These are phyloP conservation scores for Microctenopoma lineatum DNA, from an alignment of 2,797 vertebrate genomes.

Conservation along the genomic window DNA sequence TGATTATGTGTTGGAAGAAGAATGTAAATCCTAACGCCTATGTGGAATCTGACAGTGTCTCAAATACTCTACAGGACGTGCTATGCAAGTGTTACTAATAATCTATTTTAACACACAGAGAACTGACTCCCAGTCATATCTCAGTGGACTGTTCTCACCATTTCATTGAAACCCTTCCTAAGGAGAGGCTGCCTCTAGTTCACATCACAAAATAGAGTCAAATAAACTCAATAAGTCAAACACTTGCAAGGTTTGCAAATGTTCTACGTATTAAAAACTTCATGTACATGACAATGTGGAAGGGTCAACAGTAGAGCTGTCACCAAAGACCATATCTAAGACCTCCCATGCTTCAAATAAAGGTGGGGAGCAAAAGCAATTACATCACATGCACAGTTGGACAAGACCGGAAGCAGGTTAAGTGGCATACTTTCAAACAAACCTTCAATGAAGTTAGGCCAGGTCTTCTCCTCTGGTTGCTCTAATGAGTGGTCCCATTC, in stretches of 20 bases:
- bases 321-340: conserved; percentile 43
- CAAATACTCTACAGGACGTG: conserved; percentile 11
- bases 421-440: conserved; percentile 41
- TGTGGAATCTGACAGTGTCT: conserved; percentile 38
- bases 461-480: conserved; percentile 81
- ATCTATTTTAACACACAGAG: conserved; percentile 56
- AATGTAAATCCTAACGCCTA: conserved; percentile 4
- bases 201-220: conserved; percentile 37
- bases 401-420: conserved; percentile 59
- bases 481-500: conserved; percentile 84
- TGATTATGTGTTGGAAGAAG: neutral
- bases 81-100: conserved; percentile 16
- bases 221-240: conserved; percentile 9
- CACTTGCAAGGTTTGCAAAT: conserved; percentile 11
- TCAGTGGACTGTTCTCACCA: conserved; percentile 45
- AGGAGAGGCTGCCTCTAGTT: conserved; percentile 43
- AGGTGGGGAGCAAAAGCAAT: conserved; percentile 48
- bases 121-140: conserved; percentile 64
- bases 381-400: conserved; percentile 58
- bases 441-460: conserved; percentile 87
- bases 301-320: conserved; percentile 12
- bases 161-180: conserved; percentile 49
- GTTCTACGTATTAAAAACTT: conserved; percentile 7
- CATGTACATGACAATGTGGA: conserved; percentile 24
- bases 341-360: conserved; percentile 74